Evolutionary conservation across 2,113 vertebrate species (phyloP).

Genomic region (Seriola aureovittata): DNA sequence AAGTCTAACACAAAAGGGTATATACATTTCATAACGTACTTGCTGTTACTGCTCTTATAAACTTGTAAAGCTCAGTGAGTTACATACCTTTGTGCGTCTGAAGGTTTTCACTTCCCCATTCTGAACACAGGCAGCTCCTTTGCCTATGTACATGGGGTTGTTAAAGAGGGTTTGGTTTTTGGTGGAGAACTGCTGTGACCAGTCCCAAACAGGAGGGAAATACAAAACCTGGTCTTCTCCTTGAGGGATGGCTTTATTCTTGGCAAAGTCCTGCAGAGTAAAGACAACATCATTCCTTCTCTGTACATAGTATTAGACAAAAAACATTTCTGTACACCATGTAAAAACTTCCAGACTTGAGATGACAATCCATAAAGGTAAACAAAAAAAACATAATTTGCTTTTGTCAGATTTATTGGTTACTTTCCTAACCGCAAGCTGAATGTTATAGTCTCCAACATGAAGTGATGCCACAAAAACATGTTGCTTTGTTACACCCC

Average conservation of each 20-base stretch:
- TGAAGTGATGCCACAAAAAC: conserved; percentile 19
- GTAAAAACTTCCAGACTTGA: neutral
- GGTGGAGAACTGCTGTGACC: conserved; percentile 92
- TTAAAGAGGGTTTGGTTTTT: conserved; percentile 94
- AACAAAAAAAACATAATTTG: conserved; percentile 20
- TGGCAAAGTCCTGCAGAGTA: conserved; percentile 92
- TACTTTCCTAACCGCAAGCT: conserved; percentile 6
- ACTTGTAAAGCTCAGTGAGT: neutral
- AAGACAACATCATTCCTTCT: conserved; percentile 27
- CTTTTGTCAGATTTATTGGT: conserved; percentile 1
- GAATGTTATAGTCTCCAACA: conserved; percentile 4
- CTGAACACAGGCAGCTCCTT: conserved; percentile 87
- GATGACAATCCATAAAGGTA: neutral
- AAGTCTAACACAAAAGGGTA: neutral
- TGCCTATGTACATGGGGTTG: conserved; percentile 94
- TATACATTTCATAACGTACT: neutral
- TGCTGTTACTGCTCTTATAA: neutral
- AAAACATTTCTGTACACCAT: neutral
- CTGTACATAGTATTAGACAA: neutral
- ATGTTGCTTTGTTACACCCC: neutral
- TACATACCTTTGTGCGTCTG: conserved; percentile 91
- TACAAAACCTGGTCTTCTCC: conserved; percentile 89
- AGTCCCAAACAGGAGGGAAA: conserved; percentile 97
- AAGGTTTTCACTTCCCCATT: conserved; percentile 90
- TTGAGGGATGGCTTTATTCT: conserved; percentile 92